Percentiles rank a stretch among this genome's conserved stretches.
Conservation (phyloP, 2,113 vertebrate genomes). For the Tringa solitaria region DNA sequence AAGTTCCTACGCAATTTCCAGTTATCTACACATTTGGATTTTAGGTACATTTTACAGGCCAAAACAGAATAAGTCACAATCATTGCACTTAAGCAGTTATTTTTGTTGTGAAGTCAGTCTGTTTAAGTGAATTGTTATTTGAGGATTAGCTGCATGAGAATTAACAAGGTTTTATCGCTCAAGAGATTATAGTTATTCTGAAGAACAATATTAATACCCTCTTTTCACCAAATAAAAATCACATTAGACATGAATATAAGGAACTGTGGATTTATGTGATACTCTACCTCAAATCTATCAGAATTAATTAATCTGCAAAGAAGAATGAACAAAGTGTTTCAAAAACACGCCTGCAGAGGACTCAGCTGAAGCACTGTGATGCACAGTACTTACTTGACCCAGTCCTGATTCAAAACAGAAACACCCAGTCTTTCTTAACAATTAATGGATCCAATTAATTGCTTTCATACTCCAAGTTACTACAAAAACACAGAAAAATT, state of each 20-base stretch:
- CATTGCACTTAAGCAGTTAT: neutral
- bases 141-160: constrained; percentile 1
- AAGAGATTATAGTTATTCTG: neutral
- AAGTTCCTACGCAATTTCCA: neutral
- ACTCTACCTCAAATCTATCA: neutral
- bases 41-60: neutral
- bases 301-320: neutral
- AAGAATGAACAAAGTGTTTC: neutral
- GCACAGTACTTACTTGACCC: neutral
- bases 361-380: neutral
- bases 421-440: neutral
- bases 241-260: neutral
- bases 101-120: constrained; percentile 3
- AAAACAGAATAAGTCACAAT: neutral
- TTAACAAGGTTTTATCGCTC: neutral
- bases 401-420: neutral
- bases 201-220: constrained; percentile 10
- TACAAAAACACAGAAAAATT: neutral
- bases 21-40: neutral
- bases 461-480: neutral
- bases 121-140: neutral
- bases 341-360: neutral
- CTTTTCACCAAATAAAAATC: neutral
- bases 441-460: neutral
- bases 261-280: neutral